Evolutionary conservation across 2,888 invertebrate genomes (phyloP).

Genomic region (Aelia acuminata): DNA sequence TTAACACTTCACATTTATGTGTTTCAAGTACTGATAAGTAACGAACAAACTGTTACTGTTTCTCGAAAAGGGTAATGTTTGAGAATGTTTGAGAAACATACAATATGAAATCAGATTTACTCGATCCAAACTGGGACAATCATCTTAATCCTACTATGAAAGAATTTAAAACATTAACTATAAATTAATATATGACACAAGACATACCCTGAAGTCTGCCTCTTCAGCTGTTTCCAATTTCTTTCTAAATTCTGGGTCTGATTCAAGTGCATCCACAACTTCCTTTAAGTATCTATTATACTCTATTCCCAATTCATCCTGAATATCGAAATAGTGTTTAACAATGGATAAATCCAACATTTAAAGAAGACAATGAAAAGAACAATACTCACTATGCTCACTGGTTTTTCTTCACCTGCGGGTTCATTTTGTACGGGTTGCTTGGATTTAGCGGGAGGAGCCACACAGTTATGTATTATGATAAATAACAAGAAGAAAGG

Average conservation of each 20-base stretch:
- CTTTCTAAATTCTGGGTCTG: constrained; percentile 86
- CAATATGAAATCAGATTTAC: neutral
- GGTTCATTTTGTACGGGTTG: constrained; percentile 27
- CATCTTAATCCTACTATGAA: neutral
- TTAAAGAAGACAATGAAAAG: neutral
- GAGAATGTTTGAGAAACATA: neutral
- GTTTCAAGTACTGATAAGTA: neutral
- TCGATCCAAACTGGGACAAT: neutral
- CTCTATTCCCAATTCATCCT: constrained; percentile 72
- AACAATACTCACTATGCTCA: constrained; percentile 35
- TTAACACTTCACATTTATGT: neutral
- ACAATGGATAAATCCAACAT: neutral
- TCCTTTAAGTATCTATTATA: constrained; percentile 92
- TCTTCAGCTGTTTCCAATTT: constrained; percentile 86
- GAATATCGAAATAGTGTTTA: neutral
- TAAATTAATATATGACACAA: neutral
- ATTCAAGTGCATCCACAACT: constrained; percentile 90
- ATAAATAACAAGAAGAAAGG: constrained; percentile 22
- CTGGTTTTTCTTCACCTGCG: constrained; percentile 35
- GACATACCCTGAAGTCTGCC: constrained; percentile 84
- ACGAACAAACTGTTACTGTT: neutral
- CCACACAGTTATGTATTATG: constrained; percentile 41
- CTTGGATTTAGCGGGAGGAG: constrained; percentile 42
- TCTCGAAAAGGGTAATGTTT: neutral
- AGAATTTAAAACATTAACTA: neutral